Percentiles rank a stretch among this genome's conserved stretches.
Conservation (phyloP, 2,797 vertebrate genomes). For the Pogoniulus pusillus region DNA sequence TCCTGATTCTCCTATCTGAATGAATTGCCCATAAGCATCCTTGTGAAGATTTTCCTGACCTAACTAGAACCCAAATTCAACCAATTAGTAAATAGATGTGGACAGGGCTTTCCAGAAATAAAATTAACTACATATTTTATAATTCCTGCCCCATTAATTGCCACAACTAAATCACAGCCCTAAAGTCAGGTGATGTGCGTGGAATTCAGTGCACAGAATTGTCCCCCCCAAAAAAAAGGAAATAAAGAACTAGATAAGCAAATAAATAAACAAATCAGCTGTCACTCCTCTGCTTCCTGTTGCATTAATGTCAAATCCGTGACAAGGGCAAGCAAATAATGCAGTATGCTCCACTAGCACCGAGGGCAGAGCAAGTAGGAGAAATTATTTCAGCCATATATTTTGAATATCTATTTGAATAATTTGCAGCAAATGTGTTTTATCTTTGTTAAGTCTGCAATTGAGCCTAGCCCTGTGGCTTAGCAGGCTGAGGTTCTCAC, state of each 20-base stretch:
- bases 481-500: background rate
- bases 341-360: background rate
- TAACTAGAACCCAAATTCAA: too few relatives aligned
- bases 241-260: background rate
- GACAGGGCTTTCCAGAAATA: too few relatives aligned
- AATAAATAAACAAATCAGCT: background rate
- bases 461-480: background rate
- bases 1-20: too few relatives aligned
- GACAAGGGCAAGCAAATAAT: background rate
- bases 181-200: background rate
- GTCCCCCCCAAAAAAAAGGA: background rate
- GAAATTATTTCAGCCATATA: background rate
- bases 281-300: background rate
- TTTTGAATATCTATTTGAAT: conserved; percentile 21
- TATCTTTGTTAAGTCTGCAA: background rate
- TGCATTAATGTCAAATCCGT: background rate
- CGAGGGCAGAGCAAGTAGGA: background rate
- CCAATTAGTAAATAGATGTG: too few relatives aligned
- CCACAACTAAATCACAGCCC: too few relatives aligned
- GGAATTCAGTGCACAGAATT: background rate
- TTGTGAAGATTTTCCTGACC: too few relatives aligned
- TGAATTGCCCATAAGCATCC: too few relatives aligned
- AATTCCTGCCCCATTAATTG: too few relatives aligned
- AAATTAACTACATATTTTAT: too few relatives aligned
- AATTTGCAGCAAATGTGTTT: background rate